phyloP scores from a whole-genome alignment of 2,797 vertebrate species.

The Xiphophorus birchmanni region DNA sequence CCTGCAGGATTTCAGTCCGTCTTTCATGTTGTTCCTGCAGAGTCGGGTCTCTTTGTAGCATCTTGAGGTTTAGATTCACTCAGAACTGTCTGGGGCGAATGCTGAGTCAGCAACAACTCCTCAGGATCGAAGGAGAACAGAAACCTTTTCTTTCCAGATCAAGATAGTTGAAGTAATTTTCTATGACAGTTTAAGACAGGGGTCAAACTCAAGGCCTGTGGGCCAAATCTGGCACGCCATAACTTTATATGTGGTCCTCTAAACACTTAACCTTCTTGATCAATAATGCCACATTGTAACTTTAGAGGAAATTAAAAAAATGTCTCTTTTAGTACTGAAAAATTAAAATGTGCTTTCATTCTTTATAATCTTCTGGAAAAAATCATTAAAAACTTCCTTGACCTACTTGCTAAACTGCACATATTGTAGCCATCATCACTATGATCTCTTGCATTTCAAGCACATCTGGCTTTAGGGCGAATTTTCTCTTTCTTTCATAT shows the following conservation, averaged over 20 bases:
- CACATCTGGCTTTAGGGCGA: background rate
- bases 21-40: background rate
- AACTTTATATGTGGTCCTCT: too few species aligned
- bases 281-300: background rate
- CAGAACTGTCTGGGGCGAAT: background rate
- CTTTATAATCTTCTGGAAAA: background rate
- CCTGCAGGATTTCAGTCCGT: background rate
- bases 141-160: background rate
- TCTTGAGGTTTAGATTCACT: background rate
- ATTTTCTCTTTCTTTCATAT: background rate
- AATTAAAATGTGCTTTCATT: background rate
- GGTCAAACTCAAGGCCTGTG: too few species aligned
- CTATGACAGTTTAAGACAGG: background rate
- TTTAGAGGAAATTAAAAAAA: background rate
- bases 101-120: background rate
- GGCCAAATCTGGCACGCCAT: too few species aligned
- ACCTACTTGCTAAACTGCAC: background rate
- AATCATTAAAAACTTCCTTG: conserved; percentile 11
- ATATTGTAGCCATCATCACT: conserved; percentile 5
- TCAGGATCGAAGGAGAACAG: background rate
- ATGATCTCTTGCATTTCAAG: background rate
- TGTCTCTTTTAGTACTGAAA: background rate
- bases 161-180: background rate
- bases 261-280: background rate
- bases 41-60: background rate